Percentiles rank a stretch among this genome's conserved stretches.
phyloP scores from a whole-genome alignment of 2,888 invertebrate genomes.

The Eurytoma californica region DNA sequence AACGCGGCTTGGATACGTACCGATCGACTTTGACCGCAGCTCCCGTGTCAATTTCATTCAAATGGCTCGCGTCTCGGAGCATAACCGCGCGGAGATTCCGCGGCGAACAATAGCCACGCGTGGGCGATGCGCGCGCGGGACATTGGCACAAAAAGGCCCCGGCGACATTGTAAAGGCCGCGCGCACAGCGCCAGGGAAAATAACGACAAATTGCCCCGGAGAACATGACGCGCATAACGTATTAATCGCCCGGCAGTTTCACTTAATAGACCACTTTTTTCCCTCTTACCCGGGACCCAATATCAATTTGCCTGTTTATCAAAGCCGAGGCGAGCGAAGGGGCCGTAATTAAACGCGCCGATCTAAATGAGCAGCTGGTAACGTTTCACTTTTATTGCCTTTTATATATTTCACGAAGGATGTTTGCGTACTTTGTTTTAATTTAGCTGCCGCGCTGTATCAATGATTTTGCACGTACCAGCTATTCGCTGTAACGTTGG shows the following conservation, averaged over 20 bases:
- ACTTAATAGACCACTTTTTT: slow-evolving; percentile 1
- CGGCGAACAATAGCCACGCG: slow-evolving; percentile 48
- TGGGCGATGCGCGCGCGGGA: slow-evolving; percentile 39
- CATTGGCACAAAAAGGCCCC: slow-evolving; percentile 22
- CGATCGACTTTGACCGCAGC: slow-evolving; percentile 4
- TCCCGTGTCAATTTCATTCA: slow-evolving; percentile 64
- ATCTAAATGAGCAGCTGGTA: no score
- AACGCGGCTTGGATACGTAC: neutral
- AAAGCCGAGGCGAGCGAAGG: no score
- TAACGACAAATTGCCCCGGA: slow-evolving; percentile 9
- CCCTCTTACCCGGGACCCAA: neutral
- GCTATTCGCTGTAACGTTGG: no score
- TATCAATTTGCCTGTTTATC: slow-evolving; percentile 10
- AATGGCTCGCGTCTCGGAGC: slow-evolving; percentile 62
- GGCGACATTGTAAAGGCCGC: slow-evolving; percentile 20
- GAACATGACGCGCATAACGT: neutral
- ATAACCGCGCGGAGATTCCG: slow-evolving; percentile 44
- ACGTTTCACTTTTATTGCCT: no score
- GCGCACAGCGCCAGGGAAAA: neutral
- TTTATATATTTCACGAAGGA: no score
- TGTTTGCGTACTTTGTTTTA: no score
- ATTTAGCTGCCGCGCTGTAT: no score
- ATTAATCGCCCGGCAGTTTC: slow-evolving; percentile 5
- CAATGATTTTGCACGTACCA: no score
- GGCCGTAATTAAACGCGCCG: no score